Evolutionary conservation across 2,113 vertebrate genomes (phyloP).

Genomic region (Rhinogobius similis): DNA sequence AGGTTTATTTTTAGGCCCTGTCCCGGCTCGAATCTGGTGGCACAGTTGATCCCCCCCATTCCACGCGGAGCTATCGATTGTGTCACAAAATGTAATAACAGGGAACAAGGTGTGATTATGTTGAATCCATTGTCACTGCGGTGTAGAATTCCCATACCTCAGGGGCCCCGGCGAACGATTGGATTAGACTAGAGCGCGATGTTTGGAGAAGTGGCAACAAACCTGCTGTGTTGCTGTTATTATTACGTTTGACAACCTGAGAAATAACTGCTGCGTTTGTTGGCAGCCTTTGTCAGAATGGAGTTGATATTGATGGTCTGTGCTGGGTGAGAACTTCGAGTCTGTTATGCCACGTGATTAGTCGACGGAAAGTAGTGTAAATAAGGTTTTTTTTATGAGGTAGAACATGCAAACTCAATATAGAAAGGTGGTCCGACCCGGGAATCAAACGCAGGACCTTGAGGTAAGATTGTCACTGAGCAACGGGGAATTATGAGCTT

Average conservation of each 20-base stretch:
- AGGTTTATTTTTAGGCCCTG: slow-evolving; percentile 59
- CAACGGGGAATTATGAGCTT: no score
- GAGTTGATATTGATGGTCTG: slow-evolving; percentile 25
- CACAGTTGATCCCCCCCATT: slow-evolving; percentile 10
- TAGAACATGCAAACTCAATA: no score
- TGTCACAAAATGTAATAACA: neutral
- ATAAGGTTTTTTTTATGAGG: no score
- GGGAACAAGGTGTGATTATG: neutral
- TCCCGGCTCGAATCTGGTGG: slow-evolving; percentile 36
- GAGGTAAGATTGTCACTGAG: no score
- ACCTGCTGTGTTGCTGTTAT: neutral
- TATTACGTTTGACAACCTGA: neutral
- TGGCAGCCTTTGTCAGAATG: slow-evolving; percentile 26
- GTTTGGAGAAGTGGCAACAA: slow-evolving; percentile 8
- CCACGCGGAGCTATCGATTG: slow-evolving; percentile 6
- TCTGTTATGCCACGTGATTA: slow-evolving; percentile 10
- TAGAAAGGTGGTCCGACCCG: no score
- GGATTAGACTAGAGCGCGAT: slow-evolving; percentile 1
- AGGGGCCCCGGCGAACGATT: neutral
- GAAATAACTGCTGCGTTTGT: slow-evolving; percentile 20
- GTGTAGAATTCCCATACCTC: slow-evolving; percentile 12
- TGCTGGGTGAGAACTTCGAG: slow-evolving; percentile 25
- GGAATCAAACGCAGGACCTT: no score
- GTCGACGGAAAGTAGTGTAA: no score
- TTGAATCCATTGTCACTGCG: slow-evolving; percentile 5